Percentiles rank a stretch among this genome's conserved stretches.
Conservation (phyloP, 2,113 vertebrate genomes). For the Regulus satrapa region DNA sequence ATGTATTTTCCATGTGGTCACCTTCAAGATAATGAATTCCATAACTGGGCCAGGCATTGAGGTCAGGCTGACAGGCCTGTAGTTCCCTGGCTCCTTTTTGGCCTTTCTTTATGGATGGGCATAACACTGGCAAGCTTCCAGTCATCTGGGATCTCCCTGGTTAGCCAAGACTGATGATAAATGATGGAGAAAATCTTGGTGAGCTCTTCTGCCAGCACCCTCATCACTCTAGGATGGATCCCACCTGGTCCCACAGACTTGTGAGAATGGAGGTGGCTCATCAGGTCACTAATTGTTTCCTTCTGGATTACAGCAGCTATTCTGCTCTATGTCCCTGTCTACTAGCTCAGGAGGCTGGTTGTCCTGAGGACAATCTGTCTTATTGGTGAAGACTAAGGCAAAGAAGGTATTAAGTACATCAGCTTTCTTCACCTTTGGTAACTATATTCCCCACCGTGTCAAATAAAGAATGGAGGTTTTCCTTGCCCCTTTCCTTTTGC, state of each 20-base stretch:
- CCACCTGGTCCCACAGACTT: rapidly evolving
- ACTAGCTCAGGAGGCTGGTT: not conserved
- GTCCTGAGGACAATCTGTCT: not conserved
- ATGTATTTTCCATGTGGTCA: not conserved
- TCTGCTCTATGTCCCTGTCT: not conserved
- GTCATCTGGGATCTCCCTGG: not conserved
- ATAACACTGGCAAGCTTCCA: no score
- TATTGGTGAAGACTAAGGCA: not conserved
- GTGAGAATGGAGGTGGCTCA: not conserved
- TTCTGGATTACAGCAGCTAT: not conserved
- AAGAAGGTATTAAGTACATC: not conserved
- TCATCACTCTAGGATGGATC: not conserved
- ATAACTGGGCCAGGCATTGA: not conserved
- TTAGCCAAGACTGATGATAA: not conserved
- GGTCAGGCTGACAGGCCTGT: not conserved
- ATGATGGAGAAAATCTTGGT: not conserved
- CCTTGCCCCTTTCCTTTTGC: not conserved
- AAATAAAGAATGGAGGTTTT: not conserved
- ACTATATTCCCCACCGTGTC: not conserved
- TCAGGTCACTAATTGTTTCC: not conserved
- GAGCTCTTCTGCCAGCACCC: not conserved
- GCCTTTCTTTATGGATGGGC: not conserved
- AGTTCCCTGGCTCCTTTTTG: not conserved
- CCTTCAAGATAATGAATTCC: not conserved
- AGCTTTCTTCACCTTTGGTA: not conserved